Percentiles rank a stretch among this genome's conserved stretches.
Conservation (phyloP, 1,140 invertebrate species). For the Drosophila auraria region DNA sequence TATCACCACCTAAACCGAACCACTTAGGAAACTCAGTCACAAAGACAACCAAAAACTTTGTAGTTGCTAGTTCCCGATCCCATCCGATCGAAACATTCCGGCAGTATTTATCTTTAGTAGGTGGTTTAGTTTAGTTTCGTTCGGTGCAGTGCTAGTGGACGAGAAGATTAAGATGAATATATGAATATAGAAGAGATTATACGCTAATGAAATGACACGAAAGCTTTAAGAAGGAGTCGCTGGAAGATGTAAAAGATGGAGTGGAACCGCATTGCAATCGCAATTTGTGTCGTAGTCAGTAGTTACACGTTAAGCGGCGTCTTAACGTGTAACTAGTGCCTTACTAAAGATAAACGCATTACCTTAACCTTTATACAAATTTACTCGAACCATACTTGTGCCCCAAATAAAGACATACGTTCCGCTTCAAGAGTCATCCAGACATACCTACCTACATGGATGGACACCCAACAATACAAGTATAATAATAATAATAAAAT, state of each 20-base stretch:
- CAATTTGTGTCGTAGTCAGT: constrained; percentile 79
- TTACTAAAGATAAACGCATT: constrained; percentile 85
- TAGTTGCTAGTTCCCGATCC: constrained; percentile 46
- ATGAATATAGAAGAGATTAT: constrained; percentile 53
- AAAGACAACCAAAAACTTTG: constrained; percentile 19
- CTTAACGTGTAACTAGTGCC: constrained; percentile 84
- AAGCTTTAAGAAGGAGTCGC: constrained; percentile 75
- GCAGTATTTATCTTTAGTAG: constrained; percentile 73
- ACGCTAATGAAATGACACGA: constrained; percentile 74
- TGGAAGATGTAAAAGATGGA: constrained; percentile 28
- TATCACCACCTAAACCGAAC: constrained; percentile 36
- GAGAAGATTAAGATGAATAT: constrained; percentile 24
- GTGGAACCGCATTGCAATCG: constrained; percentile 31
- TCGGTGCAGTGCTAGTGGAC: constrained; percentile 38
- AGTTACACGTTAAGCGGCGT: constrained; percentile 77
- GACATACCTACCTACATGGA: constrained; percentile 29
- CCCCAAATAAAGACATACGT: constrained; percentile 34
- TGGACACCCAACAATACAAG: constrained; percentile 39
- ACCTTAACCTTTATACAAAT: constrained; percentile 84
- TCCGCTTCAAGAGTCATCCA: constrained; percentile 47
- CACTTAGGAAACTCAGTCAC: constrained; percentile 42
- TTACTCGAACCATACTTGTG: constrained; percentile 65
- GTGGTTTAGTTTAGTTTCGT: constrained; percentile 64
- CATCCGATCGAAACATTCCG: constrained; percentile 26
- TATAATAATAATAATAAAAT: constrained; percentile 36